These are phyloP conservation scores for Xenops minutus DNA, from an alignment of 2,797 vertebrate genomes.

Conservation along the genomic window DNA sequence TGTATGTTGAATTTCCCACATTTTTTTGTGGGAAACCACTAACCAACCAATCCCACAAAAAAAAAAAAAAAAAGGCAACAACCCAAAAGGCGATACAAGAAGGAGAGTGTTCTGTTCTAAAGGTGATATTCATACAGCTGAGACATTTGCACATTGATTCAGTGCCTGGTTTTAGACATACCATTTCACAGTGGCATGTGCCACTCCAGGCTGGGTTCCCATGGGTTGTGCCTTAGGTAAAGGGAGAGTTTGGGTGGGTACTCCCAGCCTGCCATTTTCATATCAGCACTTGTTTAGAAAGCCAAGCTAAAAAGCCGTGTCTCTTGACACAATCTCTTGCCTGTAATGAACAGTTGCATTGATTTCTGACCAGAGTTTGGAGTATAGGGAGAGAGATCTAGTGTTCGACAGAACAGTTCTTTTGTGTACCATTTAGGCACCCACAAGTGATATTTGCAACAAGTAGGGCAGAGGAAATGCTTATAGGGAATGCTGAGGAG, in stretches of 20 bases:
- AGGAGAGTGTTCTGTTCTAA: background rate
- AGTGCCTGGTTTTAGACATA: background rate
- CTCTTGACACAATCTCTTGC: background rate
- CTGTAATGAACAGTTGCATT: rapidly evolving
- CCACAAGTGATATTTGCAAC: background rate
- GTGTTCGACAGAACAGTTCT: background rate
- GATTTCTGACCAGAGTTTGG: background rate
- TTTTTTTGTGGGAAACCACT: no score
- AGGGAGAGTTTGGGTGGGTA: background rate
- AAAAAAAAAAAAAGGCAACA: background rate
- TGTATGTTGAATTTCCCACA: background rate
- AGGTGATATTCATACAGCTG: background rate
- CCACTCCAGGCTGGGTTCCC: background rate
- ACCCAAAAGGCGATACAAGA: background rate
- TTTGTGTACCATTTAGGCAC: background rate
- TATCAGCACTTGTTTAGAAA: background rate
- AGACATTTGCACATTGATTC: rapidly evolving
- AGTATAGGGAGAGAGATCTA: background rate
- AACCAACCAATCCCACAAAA: background rate
- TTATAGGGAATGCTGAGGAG: background rate
- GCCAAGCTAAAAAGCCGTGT: background rate
- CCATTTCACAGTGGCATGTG: background rate
- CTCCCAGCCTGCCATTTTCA: background rate
- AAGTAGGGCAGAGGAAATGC: background rate
- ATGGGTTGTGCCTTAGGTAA: rapidly evolving